Evolutionary conservation across 2,888 invertebrate genomes (phyloP).

Genomic region (Agonopterix heracliana): DNA sequence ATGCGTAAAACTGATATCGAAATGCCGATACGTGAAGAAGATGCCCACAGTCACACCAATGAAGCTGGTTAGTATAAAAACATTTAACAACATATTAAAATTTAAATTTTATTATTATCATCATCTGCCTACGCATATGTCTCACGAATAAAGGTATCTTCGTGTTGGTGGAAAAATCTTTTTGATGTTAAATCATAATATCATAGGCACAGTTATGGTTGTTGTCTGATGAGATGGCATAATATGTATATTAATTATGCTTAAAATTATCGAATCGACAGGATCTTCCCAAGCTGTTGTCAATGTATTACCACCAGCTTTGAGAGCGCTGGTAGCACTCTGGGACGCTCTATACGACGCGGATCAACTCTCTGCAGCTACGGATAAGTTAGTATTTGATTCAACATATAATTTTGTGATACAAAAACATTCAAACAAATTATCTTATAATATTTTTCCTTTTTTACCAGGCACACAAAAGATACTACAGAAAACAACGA

Average conservation of each 20-base stretch:
- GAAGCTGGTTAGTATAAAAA: slow-evolving; percentile 8
- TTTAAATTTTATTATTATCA: too few species aligned
- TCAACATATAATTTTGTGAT: too few species aligned
- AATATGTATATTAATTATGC: too few species aligned
- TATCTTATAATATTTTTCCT: too few species aligned
- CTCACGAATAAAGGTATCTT: too few species aligned
- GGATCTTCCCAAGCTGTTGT: slow-evolving; percentile 66
- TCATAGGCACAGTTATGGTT: too few species aligned
- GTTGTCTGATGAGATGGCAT: too few species aligned
- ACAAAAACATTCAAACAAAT: too few species aligned
- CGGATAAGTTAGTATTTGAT: slow-evolving; percentile 46
- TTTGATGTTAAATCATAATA: too few species aligned
- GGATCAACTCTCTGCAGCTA: slow-evolving; percentile 50
- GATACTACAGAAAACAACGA: slow-evolving; percentile 40
- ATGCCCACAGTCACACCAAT: slow-evolving; percentile 19
- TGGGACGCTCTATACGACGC: slow-evolving; percentile 90
- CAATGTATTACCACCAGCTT: slow-evolving; percentile 88
- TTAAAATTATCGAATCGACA: too few species aligned
- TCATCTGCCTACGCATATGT: too few species aligned
- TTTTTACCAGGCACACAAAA: slow-evolving; percentile 34
- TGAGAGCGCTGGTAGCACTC: slow-evolving; percentile 89
- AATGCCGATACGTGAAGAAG: slow-evolving; percentile 73
- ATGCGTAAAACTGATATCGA: slow-evolving; percentile 59
- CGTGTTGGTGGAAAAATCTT: too few species aligned
- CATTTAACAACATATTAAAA: not conserved